Percentiles rank a stretch among this genome's conserved stretches.
Evolutionary conservation across 92 coral and sea anemone genomes (phyloP).

Genomic region (Phymanthus crucifer): DNA sequence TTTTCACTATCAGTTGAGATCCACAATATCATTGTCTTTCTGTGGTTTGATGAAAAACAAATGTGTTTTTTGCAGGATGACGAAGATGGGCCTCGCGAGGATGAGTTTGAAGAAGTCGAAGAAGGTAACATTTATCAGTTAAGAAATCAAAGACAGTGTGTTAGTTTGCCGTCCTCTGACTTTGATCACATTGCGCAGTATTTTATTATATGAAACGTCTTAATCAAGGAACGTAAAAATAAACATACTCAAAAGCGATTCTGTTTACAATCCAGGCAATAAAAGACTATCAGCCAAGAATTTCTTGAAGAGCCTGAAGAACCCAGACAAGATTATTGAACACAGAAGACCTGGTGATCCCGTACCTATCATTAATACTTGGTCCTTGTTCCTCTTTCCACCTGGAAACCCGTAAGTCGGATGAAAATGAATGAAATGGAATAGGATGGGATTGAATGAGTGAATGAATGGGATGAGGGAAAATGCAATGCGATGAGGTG

Average conservation of each 20-base stretch:
- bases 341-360: slow-evolving; percentile 75
- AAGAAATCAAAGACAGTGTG: neutral
- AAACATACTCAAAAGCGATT: neutral
- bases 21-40: too few species aligned
- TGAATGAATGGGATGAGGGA: neutral
- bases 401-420: slow-evolving; percentile 97
- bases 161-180: neutral
- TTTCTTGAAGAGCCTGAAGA: slow-evolving; percentile 80
- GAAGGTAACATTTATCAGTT: slow-evolving; percentile 46
- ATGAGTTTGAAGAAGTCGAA: slow-evolving; percentile 83
- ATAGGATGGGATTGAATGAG: neutral
- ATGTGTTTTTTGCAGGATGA: slow-evolving; percentile 24
- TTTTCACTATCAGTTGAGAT: too few species aligned
- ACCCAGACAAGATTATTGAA: slow-evolving; percentile 87
- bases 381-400: slow-evolving; percentile 91
- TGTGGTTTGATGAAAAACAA: neutral
- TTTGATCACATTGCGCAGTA: neutral
- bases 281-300: slow-evolving; percentile 34
- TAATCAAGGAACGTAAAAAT: neutral
- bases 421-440: neutral
- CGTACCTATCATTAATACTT: slow-evolving; percentile 88
- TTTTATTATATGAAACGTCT: neutral
- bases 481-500: neutral
- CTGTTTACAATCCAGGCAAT: slow-evolving; percentile 7
- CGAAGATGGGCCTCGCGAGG: slow-evolving; percentile 60